Evolutionary conservation across 1,140 invertebrate genomes (phyloP).

Genomic region (Pseudomyrmex sp.): DNA sequence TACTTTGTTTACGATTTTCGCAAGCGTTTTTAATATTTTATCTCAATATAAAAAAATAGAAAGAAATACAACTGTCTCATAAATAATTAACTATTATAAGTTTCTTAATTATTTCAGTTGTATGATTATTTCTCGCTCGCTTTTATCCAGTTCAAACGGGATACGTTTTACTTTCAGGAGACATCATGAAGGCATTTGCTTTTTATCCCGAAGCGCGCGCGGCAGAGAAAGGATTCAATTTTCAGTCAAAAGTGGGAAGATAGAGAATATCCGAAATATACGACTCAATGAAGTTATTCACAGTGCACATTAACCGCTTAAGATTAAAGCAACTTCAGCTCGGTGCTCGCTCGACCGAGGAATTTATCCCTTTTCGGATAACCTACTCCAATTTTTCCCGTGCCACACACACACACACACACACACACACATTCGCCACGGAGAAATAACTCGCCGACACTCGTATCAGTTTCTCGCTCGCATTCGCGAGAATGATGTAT

Average conservation of each 20-base stretch:
- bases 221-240: not conserved
- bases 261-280: slow-evolving; percentile 22
- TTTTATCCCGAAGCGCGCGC: not conserved
- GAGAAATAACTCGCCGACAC: slow-evolving; percentile 41
- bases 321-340: slow-evolving; percentile 51
- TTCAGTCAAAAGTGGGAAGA: slow-evolving; percentile 11
- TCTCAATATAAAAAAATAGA: no score
- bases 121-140: not conserved
- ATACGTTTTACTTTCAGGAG: not conserved
- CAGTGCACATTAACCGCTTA: slow-evolving; percentile 46
- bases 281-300: slow-evolving; percentile 52
- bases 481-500: not conserved
- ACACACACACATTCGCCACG: not conserved
- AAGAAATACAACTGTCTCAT: no score
- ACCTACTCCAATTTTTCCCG: slow-evolving; percentile 53
- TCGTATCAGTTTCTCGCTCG: slow-evolving; percentile 37
- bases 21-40: not conserved
- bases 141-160: not conserved
- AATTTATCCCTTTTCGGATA: slow-evolving; percentile 40
- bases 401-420: not conserved
- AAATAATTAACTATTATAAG: not conserved
- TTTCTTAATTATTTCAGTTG: slow-evolving; percentile 4
- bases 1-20: not conserved
- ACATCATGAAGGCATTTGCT: not conserved
- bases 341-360: slow-evolving; percentile 41